phyloP scores from a whole-genome alignment of 2,113 vertebrate genomes.

The Myanophis thanlyinensis region DNA sequence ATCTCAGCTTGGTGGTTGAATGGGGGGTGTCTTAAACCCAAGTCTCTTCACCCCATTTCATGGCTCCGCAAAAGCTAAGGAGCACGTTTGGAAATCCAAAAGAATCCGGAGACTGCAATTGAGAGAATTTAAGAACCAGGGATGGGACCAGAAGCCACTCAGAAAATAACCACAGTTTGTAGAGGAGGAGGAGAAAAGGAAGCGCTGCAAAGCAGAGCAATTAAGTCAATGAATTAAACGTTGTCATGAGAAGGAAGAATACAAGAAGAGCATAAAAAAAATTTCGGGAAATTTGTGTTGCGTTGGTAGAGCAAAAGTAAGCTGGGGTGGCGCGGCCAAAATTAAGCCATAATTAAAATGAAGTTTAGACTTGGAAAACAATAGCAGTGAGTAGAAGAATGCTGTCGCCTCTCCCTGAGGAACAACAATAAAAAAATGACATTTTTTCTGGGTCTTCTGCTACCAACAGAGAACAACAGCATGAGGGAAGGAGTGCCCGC shows the following conservation, averaged over 20 bases:
- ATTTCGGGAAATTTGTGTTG: not conserved
- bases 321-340: not conserved
- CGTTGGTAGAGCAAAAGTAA: not conserved
- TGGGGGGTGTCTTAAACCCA: not conserved
- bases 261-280: not conserved
- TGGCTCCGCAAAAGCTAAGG: not conserved
- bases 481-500: not conserved
- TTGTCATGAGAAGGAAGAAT: not conserved
- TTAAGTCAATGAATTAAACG: not conserved
- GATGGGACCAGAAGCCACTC: not conserved
- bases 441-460: not conserved
- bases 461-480: not conserved
- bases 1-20: not conserved
- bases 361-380: not conserved
- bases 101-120: not conserved
- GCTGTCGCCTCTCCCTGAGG: not conserved
- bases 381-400: not conserved
- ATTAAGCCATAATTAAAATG: not conserved
- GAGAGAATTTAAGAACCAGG: not conserved
- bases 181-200: not conserved
- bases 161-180: not conserved
- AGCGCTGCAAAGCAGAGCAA: not conserved
- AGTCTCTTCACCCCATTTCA: not conserved
- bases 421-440: not conserved
- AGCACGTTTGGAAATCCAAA: not conserved